Conservation (phyloP, 92 coral and sea anemone species). For the Phenganax marumi region DNA sequence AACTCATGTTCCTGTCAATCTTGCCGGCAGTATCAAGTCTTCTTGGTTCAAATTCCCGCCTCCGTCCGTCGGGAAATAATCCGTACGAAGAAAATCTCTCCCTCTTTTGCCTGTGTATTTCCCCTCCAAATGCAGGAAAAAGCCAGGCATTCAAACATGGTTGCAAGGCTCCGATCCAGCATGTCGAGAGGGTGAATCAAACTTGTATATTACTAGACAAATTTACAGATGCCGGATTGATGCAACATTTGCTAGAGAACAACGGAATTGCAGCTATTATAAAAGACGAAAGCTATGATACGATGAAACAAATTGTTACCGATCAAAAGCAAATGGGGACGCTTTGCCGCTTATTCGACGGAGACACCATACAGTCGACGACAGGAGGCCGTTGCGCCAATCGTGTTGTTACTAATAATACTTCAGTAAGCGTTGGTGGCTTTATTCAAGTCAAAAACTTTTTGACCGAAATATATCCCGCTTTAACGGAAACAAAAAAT, state of each 20-base stretch:
- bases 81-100: constrained; percentile 53
- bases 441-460: constrained; percentile 64
- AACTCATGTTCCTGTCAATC: constrained; percentile 60
- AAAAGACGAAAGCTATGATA: constrained; percentile 57
- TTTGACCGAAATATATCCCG: constrained; percentile 53
- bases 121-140: constrained; percentile 64
- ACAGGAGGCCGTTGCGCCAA: constrained; percentile 31
- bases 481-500: constrained; percentile 49
- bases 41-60: constrained; percentile 47
- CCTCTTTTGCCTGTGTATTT: constrained; percentile 49
- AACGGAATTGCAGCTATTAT: constrained; percentile 54
- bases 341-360: constrained; percentile 58
- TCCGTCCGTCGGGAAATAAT: constrained; percentile 49
- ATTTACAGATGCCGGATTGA: constrained; percentile 62
- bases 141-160: constrained; percentile 55
- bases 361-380: constrained; percentile 44
- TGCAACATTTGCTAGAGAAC: constrained; percentile 51
- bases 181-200: constrained; percentile 33
- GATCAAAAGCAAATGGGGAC: constrained; percentile 62
- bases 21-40: constrained; percentile 51
- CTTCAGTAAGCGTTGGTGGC: constrained; percentile 56
- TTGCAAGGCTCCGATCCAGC: constrained; percentile 47
- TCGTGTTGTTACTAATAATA: constrained; percentile 52
- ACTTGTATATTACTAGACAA: constrained; percentile 57
- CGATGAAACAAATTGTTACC: constrained; percentile 40